Percentiles rank a stretch among this genome's conserved stretches.
Conservation (phyloP, 2,113 vertebrate genomes). For the Corythornis cristatus region DNA sequence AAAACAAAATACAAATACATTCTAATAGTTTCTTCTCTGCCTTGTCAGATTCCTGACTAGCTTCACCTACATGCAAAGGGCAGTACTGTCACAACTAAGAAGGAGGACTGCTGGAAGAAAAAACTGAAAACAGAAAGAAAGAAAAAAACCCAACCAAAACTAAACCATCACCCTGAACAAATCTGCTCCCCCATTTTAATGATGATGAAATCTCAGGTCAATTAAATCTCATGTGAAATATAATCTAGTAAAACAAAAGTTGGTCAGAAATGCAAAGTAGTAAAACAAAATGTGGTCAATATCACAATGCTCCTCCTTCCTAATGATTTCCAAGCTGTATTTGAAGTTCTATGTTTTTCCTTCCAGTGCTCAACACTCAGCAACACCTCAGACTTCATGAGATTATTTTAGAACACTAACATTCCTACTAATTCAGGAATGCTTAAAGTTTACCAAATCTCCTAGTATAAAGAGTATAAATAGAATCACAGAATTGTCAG, state of each 20-base stretch:
- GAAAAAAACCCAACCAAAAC: background rate
- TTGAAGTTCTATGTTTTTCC: background rate
- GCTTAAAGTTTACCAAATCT: background rate
- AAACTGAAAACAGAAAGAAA: background rate
- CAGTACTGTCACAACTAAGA: background rate
- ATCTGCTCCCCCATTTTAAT: background rate
- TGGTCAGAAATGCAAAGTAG: no score
- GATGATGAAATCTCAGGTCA: background rate
- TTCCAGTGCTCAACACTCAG: background rate
- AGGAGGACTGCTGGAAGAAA: background rate
- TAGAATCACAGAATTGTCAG: no score
- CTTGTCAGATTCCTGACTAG: background rate
- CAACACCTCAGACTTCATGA: background rate
- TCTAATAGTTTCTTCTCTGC: background rate
- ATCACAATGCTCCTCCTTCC: background rate
- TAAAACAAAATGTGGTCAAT: background rate
- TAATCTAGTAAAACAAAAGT: background rate
- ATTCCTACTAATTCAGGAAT: background rate
- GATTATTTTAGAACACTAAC: background rate
- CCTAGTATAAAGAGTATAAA: background rate
- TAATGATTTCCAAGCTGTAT: background rate
- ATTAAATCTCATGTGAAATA: background rate
- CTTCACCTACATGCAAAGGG: background rate
- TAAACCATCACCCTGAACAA: background rate
- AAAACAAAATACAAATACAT: background rate